Evolutionary conservation across 2,797 vertebrate genomes (phyloP).

Genomic region (Pyrrhura leucotis): DNA sequence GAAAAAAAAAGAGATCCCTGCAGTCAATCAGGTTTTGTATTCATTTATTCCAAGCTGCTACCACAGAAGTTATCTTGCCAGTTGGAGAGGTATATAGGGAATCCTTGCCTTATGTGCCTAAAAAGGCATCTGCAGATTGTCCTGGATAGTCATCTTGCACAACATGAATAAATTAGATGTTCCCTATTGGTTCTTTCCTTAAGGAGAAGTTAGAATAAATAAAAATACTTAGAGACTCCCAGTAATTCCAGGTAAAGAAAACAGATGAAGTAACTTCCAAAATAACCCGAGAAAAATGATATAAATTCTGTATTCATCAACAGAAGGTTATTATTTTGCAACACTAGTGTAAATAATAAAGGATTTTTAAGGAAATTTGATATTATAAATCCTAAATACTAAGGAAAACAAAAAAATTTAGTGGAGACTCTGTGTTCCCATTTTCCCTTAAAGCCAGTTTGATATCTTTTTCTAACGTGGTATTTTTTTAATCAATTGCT

Average conservation of each 20-base stretch:
- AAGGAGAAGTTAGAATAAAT: constrained; percentile 7
- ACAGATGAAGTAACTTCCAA: neutral
- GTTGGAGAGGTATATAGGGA: neutral
- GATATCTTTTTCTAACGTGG: neutral
- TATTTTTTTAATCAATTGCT: neutral
- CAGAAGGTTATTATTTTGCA: neutral
- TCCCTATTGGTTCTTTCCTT: neutral
- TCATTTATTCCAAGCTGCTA: constrained; percentile 26
- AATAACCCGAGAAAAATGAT: neutral
- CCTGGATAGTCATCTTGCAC: neutral
- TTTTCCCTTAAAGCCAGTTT: neutral
- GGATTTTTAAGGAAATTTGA: neutral
- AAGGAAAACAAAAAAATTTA: neutral
- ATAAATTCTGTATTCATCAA: neutral
- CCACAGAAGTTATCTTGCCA: constrained; percentile 10
- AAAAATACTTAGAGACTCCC: neutral
- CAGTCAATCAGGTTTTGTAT: neutral
- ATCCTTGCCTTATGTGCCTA: constrained; percentile 7
- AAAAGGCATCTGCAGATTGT: neutral
- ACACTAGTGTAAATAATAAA: neutral
- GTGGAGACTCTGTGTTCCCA: neutral
- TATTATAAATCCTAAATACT: neutral
- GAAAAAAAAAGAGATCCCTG: neutral
- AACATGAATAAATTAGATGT: constrained; percentile 11
- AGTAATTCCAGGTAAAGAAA: neutral